Percentiles rank a stretch among this genome's conserved stretches.
Conservation (phyloP, 2,113 vertebrate species). For the Tragelaphus imberbis region DNA sequence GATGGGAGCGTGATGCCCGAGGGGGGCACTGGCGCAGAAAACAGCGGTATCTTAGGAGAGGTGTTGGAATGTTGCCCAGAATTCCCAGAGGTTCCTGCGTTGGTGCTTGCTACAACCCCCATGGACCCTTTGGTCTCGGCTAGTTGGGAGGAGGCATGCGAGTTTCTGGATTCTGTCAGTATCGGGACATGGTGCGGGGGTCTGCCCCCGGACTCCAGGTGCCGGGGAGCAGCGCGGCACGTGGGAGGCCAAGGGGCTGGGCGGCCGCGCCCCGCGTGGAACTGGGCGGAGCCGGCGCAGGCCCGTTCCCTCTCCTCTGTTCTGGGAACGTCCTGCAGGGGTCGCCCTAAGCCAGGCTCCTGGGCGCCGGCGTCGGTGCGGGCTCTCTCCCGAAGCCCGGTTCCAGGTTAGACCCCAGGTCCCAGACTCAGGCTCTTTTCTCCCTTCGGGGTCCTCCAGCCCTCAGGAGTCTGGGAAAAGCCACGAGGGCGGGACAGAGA, state of each 20-base stretch:
- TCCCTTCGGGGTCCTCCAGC: background rate
- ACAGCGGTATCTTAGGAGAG: background rate
- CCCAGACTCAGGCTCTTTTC: accelerated
- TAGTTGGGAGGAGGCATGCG: background rate
- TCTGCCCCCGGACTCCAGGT: background rate
- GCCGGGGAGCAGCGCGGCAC: background rate
- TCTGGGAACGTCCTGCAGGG: conserved; percentile 46
- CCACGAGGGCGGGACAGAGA: background rate
- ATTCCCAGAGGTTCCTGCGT: background rate
- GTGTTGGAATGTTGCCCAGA: background rate
- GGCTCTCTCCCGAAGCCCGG: background rate
- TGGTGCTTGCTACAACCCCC: background rate
- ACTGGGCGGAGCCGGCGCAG: background rate
- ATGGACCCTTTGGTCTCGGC: background rate
- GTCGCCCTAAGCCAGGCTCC: conserved; percentile 62
- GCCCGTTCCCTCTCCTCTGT: background rate
- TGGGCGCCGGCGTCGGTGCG: accelerated
- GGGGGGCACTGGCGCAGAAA: background rate
- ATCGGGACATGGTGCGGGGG: background rate
- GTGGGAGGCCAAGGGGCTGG: background rate
- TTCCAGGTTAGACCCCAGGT: background rate
- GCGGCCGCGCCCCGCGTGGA: accelerated
- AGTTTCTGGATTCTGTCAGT: background rate
- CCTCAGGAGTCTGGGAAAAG: background rate
- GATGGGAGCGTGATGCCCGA: background rate